Evolutionary conservation across 1,140 invertebrate species (phyloP), one percentile per base, ranked within the genome.

Genomic region (Idris sp.): DNA sequence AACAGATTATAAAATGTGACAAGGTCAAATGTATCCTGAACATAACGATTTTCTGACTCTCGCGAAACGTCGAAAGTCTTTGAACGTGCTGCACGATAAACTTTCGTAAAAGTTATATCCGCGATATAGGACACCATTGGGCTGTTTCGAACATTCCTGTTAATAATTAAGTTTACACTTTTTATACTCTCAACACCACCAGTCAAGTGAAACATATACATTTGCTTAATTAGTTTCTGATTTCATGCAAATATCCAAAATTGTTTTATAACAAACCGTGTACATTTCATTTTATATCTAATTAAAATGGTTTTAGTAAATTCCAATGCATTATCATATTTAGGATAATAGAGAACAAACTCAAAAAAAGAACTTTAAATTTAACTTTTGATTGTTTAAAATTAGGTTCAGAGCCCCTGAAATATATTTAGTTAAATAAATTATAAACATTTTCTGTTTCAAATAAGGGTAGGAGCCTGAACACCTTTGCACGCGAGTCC

Each of bases 61-160:
- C 72, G 9, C 31, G 62, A 74, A 61, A 67, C 69, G 25, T 53
- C 33, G 61, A 74, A 74, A 56, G 71, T 54, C 62, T 67, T 74
- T 62, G 28, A 74, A 74, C 54, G 61, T 67, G 62, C 51, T 38
- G 26, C 62, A 40, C 30, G 48, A 58, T 64, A 74, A 74, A 74
- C 56, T 74, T 74, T 38, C 14, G 56, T 26, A 9, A 40, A 74
- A 74, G 56, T 74, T 68, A 26, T 26, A 58, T 61, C 56, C 56
- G 25, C 61, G 49, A 64, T 62, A 74, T 68, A 58, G 72, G 72
- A 68, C 72, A 74, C 72, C 62, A 51, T 68, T 68, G 72, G 72
- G 56, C 30, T 68, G 72, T 74, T 74, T 62, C 36, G 19, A 25
- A 8, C 58, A 26, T 35, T 65, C 65, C 59, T 65, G 49, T 62